Base-by-base conservation (phyloP, 2,888 invertebrate genomes). In the Leucania comma region DNA sequence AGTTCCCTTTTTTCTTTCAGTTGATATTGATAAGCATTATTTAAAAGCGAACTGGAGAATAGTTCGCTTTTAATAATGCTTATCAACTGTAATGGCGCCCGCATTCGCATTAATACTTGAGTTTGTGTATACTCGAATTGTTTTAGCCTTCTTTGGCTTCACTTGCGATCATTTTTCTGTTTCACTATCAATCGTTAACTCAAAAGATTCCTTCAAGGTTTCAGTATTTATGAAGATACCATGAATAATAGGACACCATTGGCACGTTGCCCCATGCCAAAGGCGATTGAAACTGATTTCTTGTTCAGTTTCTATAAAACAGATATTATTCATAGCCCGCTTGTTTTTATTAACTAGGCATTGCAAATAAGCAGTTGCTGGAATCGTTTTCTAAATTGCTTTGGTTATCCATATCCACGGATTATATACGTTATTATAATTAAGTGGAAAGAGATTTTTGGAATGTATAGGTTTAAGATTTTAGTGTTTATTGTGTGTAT, bases 291-390 rank as follows among this genome's bases (percentile, higher is more conserved):
- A 65, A 69, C 48, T 51, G 24, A 60, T 75, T 63, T 65, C 48
- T 63, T 64, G 59, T 70, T 63, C 26, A 48, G 58, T 26, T 75
- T 80, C 56, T 60, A 20, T 63, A 60, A 57, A 76, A 57, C 29
- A 63, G 29, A 29, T 50, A 63, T 53, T 65, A 63, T 64, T 76
- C 54, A 58, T 54, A 51, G 22, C 10, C 24, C n/a, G n/a, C 29
- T 78, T 81, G 61, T 72, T 72, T 80, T 80, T 68, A 63, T 67
- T 64, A 68, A 56, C 57, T 61, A 61, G 24, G 4, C 58, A 53
- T 54, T 63, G 58, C 72, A 81, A 65, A 72, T 51, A 76, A 81
- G 26, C 65, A 65, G 64, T 81, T 56, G 29, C 26, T 68, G 54
- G 61, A 62, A 67, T 68, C 12, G n/a, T 64, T 60, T 63, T 71